Percentiles rank a stretch among this genome's conserved stretches.
Conservation (phyloP, 2,797 vertebrate genomes). For the Natrix natrix region DNA sequence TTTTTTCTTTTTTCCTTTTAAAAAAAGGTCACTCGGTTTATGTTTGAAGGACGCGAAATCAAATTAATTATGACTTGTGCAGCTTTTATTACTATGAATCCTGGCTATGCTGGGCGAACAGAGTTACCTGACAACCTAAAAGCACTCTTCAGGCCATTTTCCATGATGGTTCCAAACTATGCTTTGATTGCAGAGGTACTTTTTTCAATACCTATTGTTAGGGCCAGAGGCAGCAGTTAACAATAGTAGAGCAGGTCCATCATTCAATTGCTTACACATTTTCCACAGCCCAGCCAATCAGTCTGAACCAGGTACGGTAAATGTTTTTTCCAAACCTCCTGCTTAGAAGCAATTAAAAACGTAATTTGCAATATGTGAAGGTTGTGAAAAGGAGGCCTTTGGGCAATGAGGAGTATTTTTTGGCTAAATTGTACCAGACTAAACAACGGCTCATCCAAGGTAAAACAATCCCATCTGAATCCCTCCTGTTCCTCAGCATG, state of each 20-base stretch:
- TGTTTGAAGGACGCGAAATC: slow-evolving; percentile 86
- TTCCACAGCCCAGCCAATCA: not conserved
- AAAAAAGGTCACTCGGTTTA: slow-evolving; percentile 80
- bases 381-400: not conserved
- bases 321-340: not conserved
- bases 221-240: not conserved
- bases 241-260: not conserved
- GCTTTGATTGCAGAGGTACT: slow-evolving; percentile 86
- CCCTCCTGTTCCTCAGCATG: not conserved
- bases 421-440: not conserved
- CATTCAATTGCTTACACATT: not conserved
- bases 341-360: not conserved
- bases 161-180: slow-evolving; percentile 91
- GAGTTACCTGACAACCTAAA: slow-evolving; percentile 88
- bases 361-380: not conserved
- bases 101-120: slow-evolving; percentile 85
- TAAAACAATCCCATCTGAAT: not conserved
- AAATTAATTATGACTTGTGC: slow-evolving; percentile 85
- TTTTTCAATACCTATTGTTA: not conserved
- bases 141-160: slow-evolving; percentile 85
- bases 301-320: not conserved
- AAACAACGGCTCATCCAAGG: not conserved
- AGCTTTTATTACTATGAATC: slow-evolving; percentile 91
- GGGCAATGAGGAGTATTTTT: not conserved
- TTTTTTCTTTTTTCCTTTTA: slow-evolving; percentile 4